Percentiles rank a stretch among this genome's conserved stretches.
Conservation (phyloP, 2,888 invertebrate genomes). For the Andrena minutula region DNA sequence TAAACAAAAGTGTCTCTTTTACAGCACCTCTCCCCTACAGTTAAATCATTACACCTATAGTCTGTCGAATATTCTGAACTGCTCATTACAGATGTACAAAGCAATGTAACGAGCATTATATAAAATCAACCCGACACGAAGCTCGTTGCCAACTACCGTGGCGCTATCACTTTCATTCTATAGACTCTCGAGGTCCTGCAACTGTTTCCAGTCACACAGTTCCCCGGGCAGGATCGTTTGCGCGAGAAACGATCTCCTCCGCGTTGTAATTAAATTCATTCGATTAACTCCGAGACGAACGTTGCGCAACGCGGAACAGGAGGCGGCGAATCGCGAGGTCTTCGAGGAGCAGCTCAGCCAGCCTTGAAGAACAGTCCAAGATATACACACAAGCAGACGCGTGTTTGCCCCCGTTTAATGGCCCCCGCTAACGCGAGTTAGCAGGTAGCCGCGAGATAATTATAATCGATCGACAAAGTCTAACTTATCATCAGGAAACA, state of each 20-base stretch:
- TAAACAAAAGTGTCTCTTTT: no score
- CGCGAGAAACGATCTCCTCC: constrained; percentile 17
- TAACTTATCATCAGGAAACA: constrained; percentile 11
- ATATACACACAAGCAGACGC: background rate
- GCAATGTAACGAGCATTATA: background rate
- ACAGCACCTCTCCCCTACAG: no score
- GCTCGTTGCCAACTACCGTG: background rate
- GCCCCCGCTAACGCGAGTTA: constrained; percentile 34
- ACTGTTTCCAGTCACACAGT: background rate
- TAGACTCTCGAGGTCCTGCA: background rate
- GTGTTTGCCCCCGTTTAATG: constrained; percentile 14
- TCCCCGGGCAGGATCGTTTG: background rate
- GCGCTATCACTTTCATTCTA: background rate
- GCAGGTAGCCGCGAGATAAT: constrained; percentile 30
- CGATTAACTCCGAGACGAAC: constrained; percentile 2
- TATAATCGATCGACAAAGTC: constrained; percentile 45
- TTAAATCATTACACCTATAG: no score
- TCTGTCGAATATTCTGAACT: background rate
- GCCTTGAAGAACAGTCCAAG: background rate
- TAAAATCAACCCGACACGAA: background rate
- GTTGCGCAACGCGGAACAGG: constrained; percentile 8
- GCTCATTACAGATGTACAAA: no score
- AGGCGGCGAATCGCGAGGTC: background rate
- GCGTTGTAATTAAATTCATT: background rate
- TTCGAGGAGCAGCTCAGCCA: background rate